Conservation (phyloP, 2,888 invertebrate species). For the Agriopis aurantiaria region DNA sequence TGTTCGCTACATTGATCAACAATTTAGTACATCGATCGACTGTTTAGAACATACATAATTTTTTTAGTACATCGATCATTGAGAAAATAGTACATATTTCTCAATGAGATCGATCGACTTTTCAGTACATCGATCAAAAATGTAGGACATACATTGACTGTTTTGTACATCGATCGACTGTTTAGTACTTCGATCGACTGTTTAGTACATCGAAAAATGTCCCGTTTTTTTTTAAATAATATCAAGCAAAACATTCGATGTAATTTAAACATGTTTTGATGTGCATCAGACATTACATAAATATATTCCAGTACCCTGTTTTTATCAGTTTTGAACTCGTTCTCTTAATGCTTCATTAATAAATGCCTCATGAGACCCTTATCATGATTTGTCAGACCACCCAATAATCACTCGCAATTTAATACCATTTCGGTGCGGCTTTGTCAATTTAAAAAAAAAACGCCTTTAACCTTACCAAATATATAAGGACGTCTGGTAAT, state of each 20-base stretch:
- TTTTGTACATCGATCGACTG: no score
- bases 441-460: slow-evolving; percentile 35
- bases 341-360: slow-evolving; percentile 20
- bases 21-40: not conserved
- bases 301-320: not conserved
- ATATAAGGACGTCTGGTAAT: slow-evolving; percentile 34
- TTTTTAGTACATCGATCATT: no score
- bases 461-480: slow-evolving; percentile 25
- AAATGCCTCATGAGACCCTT: slow-evolving; percentile 25
- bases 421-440: slow-evolving; percentile 29
- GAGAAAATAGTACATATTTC: no score
- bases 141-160: no score
- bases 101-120: no score
- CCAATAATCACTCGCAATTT: slow-evolving; percentile 32
- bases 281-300: not conserved
- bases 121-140: no score
- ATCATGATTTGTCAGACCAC: slow-evolving; percentile 29
- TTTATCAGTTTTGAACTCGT: not conserved
- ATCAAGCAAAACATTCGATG: not conserved
- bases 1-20: no score
- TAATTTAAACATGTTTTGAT: not conserved
- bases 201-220: not conserved
- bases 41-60: not conserved
- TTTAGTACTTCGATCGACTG: not conserved
- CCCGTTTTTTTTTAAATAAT: no score